phyloP scores from a whole-genome alignment of 2,113 vertebrate species.

The Toxostoma redivivum region DNA sequence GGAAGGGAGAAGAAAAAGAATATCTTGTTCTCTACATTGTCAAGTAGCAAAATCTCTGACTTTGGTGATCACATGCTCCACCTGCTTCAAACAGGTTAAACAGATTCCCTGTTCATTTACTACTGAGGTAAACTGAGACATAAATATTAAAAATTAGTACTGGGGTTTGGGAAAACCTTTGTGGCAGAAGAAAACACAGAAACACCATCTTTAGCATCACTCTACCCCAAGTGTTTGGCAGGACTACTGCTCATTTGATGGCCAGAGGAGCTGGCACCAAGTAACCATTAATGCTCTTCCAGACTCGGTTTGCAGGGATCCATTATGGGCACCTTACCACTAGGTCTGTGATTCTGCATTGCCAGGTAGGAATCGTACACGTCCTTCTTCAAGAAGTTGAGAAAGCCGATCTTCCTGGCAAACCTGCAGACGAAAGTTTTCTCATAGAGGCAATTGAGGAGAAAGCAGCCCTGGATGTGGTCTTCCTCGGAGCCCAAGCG shows the following conservation, averaged over 20 bases:
- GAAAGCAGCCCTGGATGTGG: slow-evolving; percentile 78
- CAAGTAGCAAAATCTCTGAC: not conserved
- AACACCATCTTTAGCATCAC: not conserved
- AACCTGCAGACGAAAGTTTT: slow-evolving; percentile 87
- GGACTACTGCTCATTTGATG: not conserved
- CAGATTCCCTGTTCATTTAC: not conserved
- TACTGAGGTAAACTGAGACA: not conserved
- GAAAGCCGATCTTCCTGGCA: slow-evolving; percentile 80
- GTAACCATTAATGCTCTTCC: not conserved
- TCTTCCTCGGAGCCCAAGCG: slow-evolving; percentile 36
- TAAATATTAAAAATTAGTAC: not conserved
- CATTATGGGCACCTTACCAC: slow-evolving; percentile 42
- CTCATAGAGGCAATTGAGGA: slow-evolving; percentile 90
- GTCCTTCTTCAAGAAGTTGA: slow-evolving; percentile 76
- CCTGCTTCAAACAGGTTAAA: not conserved
- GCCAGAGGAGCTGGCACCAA: not conserved
- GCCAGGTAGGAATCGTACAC: slow-evolving; percentile 74
- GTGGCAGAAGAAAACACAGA: rapidly evolving
- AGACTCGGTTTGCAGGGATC: not conserved
- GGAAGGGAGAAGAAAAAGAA: not conserved
- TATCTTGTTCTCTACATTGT: not conserved
- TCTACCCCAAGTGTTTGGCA: not conserved
- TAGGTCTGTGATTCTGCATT: slow-evolving; percentile 29
- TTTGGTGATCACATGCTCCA: not conserved
- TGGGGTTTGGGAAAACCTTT: not conserved